Evolutionary conservation across 2,113 vertebrate genomes (phyloP).

Genomic region (Phalacrocorax aristotelis): DNA sequence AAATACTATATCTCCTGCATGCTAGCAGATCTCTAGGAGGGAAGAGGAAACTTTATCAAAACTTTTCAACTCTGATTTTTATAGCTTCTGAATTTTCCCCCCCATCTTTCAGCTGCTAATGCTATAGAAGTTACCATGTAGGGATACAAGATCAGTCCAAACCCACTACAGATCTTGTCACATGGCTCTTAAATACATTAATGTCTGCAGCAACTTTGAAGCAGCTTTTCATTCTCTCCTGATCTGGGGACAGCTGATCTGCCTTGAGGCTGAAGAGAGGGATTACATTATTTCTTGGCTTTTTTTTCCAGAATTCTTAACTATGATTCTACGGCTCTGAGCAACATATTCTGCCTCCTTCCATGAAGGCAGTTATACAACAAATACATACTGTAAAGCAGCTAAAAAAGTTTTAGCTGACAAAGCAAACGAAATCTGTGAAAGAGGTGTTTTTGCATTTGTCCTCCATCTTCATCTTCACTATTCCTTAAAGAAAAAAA

Average conservation of each 20-base stretch:
- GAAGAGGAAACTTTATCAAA: neutral
- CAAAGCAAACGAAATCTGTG: neutral
- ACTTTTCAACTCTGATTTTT: neutral
- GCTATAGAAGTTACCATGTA: neutral
- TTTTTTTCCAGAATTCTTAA: neutral
- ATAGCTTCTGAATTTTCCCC: neutral
- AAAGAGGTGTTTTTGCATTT: neutral
- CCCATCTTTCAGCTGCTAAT: neutral
- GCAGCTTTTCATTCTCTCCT: neutral
- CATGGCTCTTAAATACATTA: neutral
- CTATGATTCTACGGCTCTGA: neutral
- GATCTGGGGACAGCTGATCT: neutral
- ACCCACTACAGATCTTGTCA: neutral
- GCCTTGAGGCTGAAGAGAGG: neutral
- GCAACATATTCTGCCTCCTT: neutral
- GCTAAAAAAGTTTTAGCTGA: neutral
- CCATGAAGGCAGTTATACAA: neutral
- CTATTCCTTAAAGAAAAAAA: neutral
- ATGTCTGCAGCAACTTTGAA: neutral
- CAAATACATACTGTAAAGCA: neutral
- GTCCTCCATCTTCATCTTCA: neutral
- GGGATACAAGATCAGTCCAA: neutral
- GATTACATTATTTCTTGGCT: slow-evolving; percentile 4
- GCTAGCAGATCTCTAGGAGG: neutral
- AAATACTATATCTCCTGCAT: neutral